These are phyloP conservation scores for Acanthosepion lycidas DNA, from an alignment of 2,888 invertebrate species.

Conservation along the genomic window DNA sequence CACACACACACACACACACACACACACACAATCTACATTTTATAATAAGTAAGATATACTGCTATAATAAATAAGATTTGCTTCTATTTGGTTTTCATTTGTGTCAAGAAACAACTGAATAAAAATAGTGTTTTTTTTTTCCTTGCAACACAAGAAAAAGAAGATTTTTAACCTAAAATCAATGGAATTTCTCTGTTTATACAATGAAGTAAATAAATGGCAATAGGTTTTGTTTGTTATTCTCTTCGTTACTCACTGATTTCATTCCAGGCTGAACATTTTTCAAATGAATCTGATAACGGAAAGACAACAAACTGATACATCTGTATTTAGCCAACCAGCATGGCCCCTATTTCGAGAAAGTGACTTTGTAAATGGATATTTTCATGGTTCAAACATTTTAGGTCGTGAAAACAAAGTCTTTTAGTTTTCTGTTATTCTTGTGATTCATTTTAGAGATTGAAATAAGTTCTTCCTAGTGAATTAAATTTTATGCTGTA, in stretches of 20 bases:
- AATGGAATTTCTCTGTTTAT: conserved; percentile 33
- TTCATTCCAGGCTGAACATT: neutral
- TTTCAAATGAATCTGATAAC: neutral
- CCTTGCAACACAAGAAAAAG: neutral
- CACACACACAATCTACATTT: no score
- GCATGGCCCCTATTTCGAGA: neutral
- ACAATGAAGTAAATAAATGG: conserved; percentile 13
- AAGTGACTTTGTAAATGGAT: neutral
- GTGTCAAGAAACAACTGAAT: neutral
- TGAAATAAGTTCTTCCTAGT: neutral
- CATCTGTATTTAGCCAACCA: conserved; percentile 11
- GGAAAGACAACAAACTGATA: neutral
- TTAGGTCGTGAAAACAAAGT: conserved; percentile 10
- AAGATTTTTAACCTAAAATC: neutral
- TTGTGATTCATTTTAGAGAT: neutral
- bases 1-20: no score
- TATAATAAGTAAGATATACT: no score
- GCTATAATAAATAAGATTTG: neutral
- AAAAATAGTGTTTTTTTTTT: neutral
- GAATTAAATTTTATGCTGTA: neutral
- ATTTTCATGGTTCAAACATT: conserved; percentile 33
- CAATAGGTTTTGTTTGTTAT: neutral
- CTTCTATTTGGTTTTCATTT: neutral
- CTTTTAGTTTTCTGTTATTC: neutral
- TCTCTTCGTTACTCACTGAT: neutral